Percentiles rank a stretch among this genome's conserved stretches.
Evolutionary conservation across 2,888 invertebrate species (phyloP).

Genomic region (Perdita meconis): DNA sequence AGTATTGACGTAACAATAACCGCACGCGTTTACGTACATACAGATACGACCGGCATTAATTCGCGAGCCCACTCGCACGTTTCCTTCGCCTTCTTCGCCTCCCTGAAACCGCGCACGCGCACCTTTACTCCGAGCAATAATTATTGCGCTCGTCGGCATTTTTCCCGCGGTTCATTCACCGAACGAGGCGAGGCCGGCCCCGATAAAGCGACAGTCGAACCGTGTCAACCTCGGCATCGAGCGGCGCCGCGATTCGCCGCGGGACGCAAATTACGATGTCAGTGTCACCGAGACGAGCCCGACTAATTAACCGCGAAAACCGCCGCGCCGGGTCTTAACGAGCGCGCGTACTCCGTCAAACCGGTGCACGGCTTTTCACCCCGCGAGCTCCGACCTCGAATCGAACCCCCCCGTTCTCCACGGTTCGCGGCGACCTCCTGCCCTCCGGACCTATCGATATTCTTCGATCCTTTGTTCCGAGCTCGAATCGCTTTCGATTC

Average conservation of each 20-base stretch:
- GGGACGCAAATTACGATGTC: slow-evolving; percentile 35
- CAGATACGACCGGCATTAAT: slow-evolving; percentile 33
- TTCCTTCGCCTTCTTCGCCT: slow-evolving; percentile 5
- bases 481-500: not conserved
- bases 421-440: not conserved
- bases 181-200: slow-evolving; percentile 56
- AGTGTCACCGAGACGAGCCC: slow-evolving; percentile 27
- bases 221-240: slow-evolving; percentile 12
- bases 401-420: not conserved
- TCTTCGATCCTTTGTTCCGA: not conserved
- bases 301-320: slow-evolving; percentile 17
- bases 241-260: slow-evolving; percentile 28
- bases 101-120: slow-evolving; percentile 52
- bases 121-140: slow-evolving; percentile 72
- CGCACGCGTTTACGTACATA: slow-evolving; percentile 41
- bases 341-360: not conserved
- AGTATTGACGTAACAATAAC: slow-evolving; percentile 47
- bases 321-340: slow-evolving; percentile 1
- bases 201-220: slow-evolving; percentile 55
- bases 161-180: slow-evolving; percentile 78
- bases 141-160: slow-evolving; percentile 82
- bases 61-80: slow-evolving; percentile 28
- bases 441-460: not conserved
- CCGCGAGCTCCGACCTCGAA: not conserved
- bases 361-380: not conserved